These are phyloP conservation scores for Hydrolagus colliei DNA, from an alignment of 2,797 vertebrate genomes.

Conservation along the genomic window DNA sequence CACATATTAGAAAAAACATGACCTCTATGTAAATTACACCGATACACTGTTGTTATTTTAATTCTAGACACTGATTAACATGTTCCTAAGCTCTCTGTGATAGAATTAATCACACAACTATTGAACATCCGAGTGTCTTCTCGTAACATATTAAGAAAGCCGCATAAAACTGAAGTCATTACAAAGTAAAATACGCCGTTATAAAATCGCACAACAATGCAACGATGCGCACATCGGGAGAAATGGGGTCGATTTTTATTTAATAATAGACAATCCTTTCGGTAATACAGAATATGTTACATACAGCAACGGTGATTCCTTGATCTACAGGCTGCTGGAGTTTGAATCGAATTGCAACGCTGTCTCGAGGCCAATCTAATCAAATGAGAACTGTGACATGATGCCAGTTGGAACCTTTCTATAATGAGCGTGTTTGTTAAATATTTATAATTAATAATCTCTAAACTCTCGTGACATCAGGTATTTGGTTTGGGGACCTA, in stretches of 20 bases:
- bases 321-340: neutral
- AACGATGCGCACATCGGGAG: neutral
- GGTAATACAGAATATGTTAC: neutral
- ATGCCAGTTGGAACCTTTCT: neutral
- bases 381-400: conserved; percentile 8
- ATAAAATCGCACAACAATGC: neutral
- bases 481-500: neutral
- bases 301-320: neutral
- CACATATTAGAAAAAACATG: conserved; percentile 73
- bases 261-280: too few relatives aligned
- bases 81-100: conserved; percentile 54
- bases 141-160: conserved; percentile 26
- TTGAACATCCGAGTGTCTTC: conserved; percentile 46
- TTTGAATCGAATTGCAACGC: conserved; percentile 18
- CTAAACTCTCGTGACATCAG: neutral
- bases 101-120: conserved; percentile 44
- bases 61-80: conserved; percentile 50
- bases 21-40: conserved; percentile 71
- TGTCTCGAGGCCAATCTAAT: neutral
- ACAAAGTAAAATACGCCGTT: conserved; percentile 22
- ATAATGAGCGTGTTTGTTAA: conserved; percentile 26
- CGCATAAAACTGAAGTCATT: conserved; percentile 27
- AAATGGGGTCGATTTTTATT: too few relatives aligned
- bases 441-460: conserved; percentile 19
- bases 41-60: conserved; percentile 62